A percentile compares a stretch with the other conserved stretches of the same genome.
Evolutionary conservation across 2,113 vertebrate species (phyloP).

Genomic region (Trichechus manatus): DNA sequence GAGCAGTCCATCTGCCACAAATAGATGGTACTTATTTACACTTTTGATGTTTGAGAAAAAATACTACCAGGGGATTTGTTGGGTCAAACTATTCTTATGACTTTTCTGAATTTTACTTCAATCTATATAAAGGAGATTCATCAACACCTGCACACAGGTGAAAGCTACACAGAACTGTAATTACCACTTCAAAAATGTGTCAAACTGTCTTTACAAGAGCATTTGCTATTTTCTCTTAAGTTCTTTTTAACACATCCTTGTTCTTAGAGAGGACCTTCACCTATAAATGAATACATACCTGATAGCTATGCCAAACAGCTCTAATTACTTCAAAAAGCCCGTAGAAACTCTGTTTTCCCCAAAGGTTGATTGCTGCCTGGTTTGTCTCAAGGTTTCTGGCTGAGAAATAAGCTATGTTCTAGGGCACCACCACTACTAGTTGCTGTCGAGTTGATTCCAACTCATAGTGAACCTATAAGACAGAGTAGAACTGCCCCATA

Average conservation of each 20-base stretch:
- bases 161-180: slow-evolving; percentile 57
- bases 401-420: neutral
- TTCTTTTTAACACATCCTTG: neutral
- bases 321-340: neutral
- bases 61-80: slow-evolving; percentile 33
- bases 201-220: slow-evolving; percentile 13
- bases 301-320: neutral
- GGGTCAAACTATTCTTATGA: slow-evolving; percentile 18
- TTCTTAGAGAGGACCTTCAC: slow-evolving; percentile 37
- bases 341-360: neutral
- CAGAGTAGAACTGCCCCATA: too few species aligned
- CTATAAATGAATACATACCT: slow-evolving; percentile 28
- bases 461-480: too few species aligned
- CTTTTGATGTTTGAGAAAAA: slow-evolving; percentile 27
- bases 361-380: neutral
- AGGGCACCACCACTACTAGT: neutral
- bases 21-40: slow-evolving; percentile 45
- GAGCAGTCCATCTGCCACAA: neutral
- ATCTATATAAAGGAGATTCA: neutral
- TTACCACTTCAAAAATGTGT: slow-evolving; percentile 65
- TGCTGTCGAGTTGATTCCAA: too few species aligned
- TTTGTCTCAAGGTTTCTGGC: neutral
- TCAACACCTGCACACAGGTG: neutral
- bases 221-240: slow-evolving; percentile 35
- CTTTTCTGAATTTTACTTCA: slow-evolving; percentile 53